phyloP scores from a whole-genome alignment of 2,888 invertebrate genomes.

The Malachius bipustulatus region DNA sequence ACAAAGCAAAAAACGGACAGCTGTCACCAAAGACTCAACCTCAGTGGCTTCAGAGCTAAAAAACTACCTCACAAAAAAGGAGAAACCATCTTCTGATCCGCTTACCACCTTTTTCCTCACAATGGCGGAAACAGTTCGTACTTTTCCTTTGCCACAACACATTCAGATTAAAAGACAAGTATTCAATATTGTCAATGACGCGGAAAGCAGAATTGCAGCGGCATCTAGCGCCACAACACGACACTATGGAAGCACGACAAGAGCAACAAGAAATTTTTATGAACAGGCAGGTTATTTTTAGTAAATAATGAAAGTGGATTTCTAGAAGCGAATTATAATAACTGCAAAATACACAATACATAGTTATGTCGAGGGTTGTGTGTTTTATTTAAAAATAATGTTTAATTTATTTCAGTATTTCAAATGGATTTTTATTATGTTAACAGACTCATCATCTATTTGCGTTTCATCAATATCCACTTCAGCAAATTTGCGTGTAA shows the following conservation, averaged over 20 bases:
- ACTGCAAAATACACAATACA: too few species aligned
- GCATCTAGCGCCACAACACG: neutral
- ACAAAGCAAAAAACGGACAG: neutral
- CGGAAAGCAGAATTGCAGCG: constrained; percentile 2
- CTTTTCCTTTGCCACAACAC: neutral
- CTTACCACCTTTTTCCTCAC: constrained; percentile 2
- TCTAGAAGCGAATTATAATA: too few species aligned
- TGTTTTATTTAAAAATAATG: too few species aligned
- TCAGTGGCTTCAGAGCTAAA: constrained; percentile 3
- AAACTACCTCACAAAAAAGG: neutral
- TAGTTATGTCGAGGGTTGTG: too few species aligned
- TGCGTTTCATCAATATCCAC: too few species aligned
- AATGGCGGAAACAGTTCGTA: constrained; percentile 3
- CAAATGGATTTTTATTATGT: too few species aligned
- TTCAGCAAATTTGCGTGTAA: too few species aligned
- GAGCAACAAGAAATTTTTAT: constrained; percentile 2
- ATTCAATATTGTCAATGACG: constrained; percentile 1
- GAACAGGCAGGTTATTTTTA: constrained; percentile 1
- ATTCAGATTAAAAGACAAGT: constrained; percentile 1
- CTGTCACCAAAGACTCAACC: neutral
- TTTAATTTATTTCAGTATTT: too few species aligned
- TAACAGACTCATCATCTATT: too few species aligned
- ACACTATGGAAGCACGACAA: neutral
- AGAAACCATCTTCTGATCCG: constrained; percentile 2
- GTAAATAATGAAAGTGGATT: constrained; percentile 1